These are phyloP conservation scores for Myodes glareolus DNA, from an alignment of 2,113 vertebrate genomes.

Conservation along the genomic window DNA sequence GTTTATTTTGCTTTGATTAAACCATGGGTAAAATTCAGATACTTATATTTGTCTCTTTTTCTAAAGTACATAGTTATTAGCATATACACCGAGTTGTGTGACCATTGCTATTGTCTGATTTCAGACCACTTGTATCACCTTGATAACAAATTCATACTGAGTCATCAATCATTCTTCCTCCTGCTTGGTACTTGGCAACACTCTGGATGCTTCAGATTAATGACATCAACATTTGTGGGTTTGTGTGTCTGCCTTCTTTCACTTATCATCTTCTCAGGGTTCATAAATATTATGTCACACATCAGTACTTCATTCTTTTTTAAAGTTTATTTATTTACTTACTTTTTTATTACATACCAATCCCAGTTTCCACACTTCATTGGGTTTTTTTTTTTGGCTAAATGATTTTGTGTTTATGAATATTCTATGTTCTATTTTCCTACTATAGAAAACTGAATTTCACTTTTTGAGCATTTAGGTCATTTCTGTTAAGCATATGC, in stretches of 20 bases:
- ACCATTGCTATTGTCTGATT: not conserved
- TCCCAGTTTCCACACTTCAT: no score
- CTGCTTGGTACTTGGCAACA: not conserved
- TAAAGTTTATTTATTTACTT: no score
- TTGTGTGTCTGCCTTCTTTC: not conserved
- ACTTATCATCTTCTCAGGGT: not conserved
- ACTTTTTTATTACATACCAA: no score
- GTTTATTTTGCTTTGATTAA: not conserved
- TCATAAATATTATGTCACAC: not conserved
- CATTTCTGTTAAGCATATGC: not conserved
- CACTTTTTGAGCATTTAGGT: not conserved
- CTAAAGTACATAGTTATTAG: no score
- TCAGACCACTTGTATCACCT: not conserved
- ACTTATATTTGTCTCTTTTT: not conserved
- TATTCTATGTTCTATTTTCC: not conserved
- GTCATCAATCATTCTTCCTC: not conserved
- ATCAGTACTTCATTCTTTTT: not conserved
- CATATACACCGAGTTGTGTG: not conserved
- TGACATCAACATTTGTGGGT: not conserved
- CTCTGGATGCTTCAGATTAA: not conserved
- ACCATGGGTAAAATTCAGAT: not conserved
- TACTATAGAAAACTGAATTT: not conserved
- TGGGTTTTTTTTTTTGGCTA: not conserved
- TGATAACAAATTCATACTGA: not conserved
- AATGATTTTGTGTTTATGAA: not conserved